phyloP scores from a whole-genome alignment of 2,888 invertebrate genomes.

The Theretra japonica region DNA sequence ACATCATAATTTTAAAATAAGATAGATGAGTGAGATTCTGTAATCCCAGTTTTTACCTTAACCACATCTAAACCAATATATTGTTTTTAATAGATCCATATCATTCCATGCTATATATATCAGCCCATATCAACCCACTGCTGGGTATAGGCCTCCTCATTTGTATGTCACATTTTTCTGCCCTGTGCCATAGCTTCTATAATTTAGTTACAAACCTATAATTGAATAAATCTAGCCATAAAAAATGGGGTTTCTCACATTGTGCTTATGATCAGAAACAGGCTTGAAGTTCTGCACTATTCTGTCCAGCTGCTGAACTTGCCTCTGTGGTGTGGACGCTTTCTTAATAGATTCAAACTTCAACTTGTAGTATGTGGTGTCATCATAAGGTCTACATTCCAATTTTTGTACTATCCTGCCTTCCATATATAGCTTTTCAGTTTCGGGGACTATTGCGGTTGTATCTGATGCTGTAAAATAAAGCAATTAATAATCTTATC shows the following conservation, averaged over 20 bases:
- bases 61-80: too few relatives aligned
- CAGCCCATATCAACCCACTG: too few relatives aligned
- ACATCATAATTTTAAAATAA: too few relatives aligned
- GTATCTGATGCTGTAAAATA: conserved; percentile 81
- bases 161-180: too few relatives aligned
- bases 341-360: conserved; percentile 94
- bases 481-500: neutral
- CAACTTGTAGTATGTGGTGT: conserved; percentile 94
- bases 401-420: conserved; percentile 98
- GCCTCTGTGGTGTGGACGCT: conserved; percentile 93
- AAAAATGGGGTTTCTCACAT: conserved; percentile 85
- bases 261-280: conserved; percentile 95
- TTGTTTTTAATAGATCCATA: too few relatives aligned
- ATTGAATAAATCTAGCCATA: neutral
- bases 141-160: too few relatives aligned
- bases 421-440: conserved; percentile 94
- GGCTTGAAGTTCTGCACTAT: conserved; percentile 97
- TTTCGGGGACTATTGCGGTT: conserved; percentile 89
- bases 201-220: too few relatives aligned
- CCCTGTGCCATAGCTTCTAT: too few relatives aligned
- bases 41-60: neutral
- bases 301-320: conserved; percentile 93
- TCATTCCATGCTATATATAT: too few relatives aligned
- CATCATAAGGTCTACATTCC: conserved; percentile 96
- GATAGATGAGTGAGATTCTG: too few relatives aligned